phyloP scores from a whole-genome alignment of 2,888 invertebrate genomes.

The Stenodema calcarata region DNA sequence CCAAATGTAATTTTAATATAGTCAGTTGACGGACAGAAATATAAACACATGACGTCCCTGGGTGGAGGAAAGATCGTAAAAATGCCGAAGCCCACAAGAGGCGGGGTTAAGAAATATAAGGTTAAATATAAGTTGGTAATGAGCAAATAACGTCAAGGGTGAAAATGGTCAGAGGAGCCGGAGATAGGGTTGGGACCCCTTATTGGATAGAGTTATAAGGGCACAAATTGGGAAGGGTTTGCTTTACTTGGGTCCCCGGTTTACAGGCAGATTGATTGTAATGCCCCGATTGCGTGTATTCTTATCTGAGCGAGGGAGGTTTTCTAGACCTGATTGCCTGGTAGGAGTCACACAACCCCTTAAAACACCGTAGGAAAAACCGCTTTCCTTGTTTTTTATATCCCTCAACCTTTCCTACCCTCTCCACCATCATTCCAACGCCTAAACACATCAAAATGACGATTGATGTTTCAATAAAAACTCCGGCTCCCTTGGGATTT shows the following conservation, averaged over 20 bases:
- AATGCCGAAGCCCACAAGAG: neutral
- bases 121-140: conserved; percentile 24
- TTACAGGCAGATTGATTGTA: conserved; percentile 52
- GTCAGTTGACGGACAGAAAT: neutral
- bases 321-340: conserved; percentile 47
- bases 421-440: neutral
- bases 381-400: conserved; percentile 15
- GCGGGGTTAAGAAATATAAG: neutral
- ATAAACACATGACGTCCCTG: neutral
- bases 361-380: conserved; percentile 35
- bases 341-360: conserved; percentile 52
- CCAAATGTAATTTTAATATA: no score
- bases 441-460: conserved; percentile 1
- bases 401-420: neutral
- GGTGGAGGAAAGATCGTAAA: neutral
- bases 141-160: conserved; percentile 34
- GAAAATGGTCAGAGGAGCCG: neutral
- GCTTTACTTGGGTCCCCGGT: conserved; percentile 23
- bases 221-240: conserved; percentile 47
- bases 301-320: conserved; percentile 33
- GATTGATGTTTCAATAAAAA: conserved; percentile 19
- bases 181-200: conserved; percentile 31
- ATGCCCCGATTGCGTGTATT: conserved; percentile 51
- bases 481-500: neutral
- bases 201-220: conserved; percentile 51